Evolutionary conservation across 2,888 invertebrate genomes (phyloP), one percentile per base, ranked within the genome.

Genomic region (Nomada ferruginata): DNA sequence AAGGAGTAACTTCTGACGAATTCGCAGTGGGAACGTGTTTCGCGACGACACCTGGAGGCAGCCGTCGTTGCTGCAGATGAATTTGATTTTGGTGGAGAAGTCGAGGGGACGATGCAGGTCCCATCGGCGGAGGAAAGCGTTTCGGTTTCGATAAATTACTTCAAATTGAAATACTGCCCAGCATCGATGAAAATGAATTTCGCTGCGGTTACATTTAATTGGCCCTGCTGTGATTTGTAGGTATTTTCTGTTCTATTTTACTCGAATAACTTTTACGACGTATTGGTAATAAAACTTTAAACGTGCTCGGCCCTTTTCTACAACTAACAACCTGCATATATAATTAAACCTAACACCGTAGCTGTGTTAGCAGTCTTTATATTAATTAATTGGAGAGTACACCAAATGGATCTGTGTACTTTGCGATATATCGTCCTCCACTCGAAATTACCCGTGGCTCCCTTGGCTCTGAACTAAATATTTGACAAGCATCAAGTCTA

Each of bases 1-100:
- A 26, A 47, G 50, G 23, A 36, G 36, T 47, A 87, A 84, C 76
- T 87, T 87, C 64, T 80, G 82, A 82, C 84, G 87, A 87, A 87
- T 87, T 85, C 82, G 71, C 69, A 10, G 26, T 10, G 57, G 36
- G 74, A 53, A 44, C 26, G 55, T 74, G 74, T 72, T 66, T 73
- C 74, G 68, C 74, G 69, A 68, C 76, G 65, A 79, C 69, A 69
- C 68, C 64, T 59, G 53, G 42, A 53, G 50, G 53, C 50, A 11
- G 36, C 42, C 26, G 15, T n/a, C 44, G 42, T 20, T 4, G 52
- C 15, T 13, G 23, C 59, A 13, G 29, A 47, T 50, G 64, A 23
- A 47, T 76, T 42, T 44, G n/a, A 13, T 57, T 60, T 57, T 42
- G 47, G n/a, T n/a, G 18, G 59, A 2, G 9, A 47, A 60, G 36